Conservation (phyloP, 2,888 invertebrate genomes). For the Venustoraphidia nigricollis region DNA sequence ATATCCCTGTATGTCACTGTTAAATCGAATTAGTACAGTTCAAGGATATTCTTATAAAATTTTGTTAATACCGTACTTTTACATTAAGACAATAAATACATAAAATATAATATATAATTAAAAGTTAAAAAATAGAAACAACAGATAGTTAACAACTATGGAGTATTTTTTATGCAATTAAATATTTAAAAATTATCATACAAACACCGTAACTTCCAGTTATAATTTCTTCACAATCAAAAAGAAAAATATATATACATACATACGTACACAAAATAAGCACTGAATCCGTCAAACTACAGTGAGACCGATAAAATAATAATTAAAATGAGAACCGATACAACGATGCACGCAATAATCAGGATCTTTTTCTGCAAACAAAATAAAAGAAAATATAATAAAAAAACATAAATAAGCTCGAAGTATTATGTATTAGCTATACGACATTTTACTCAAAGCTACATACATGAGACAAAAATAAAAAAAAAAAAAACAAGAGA, state of each 20-base stretch:
- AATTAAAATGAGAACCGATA: slow-evolving; percentile 62
- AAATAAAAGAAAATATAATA: slow-evolving; percentile 30
- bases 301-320: slow-evolving; percentile 41
- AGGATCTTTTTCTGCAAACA: slow-evolving; percentile 77
- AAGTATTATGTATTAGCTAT: slow-evolving; percentile 17
- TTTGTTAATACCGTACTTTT: slow-evolving; percentile 5
- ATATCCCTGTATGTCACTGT: too few species aligned
- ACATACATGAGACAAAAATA: slow-evolving; percentile 17
- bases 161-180: slow-evolving; percentile 6
- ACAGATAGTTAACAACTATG: slow-evolving; percentile 9
- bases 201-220: too few species aligned
- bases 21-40: too few species aligned
- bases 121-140: slow-evolving; percentile 9
- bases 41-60: too few species aligned
- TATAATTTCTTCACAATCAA: background rate
- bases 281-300: background rate
- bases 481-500: slow-evolving; percentile 26
- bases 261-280: slow-evolving; percentile 1
- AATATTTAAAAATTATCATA: slow-evolving; percentile 3
- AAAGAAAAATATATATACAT: slow-evolving; percentile 1
- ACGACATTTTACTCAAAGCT: slow-evolving; percentile 6
- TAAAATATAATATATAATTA: slow-evolving; percentile 4
- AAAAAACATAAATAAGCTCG: slow-evolving; percentile 23
- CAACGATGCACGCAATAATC: slow-evolving; percentile 70
- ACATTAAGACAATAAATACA: slow-evolving; percentile 6